phyloP scores from a whole-genome alignment of 2,888 invertebrate species.

The Aelia acuminata region DNA sequence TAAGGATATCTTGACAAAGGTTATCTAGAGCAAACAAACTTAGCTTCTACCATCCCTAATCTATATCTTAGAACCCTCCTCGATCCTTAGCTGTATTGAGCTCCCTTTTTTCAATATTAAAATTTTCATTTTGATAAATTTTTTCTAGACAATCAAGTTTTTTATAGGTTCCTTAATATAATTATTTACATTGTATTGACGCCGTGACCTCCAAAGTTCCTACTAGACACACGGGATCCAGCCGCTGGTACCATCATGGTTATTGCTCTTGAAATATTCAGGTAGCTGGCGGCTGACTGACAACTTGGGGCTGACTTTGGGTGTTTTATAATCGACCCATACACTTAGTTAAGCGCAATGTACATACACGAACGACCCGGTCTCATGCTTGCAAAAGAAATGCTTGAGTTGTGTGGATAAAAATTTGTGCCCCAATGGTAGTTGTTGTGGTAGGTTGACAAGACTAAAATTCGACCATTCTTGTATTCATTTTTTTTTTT shows the following conservation, averaged over 20 bases:
- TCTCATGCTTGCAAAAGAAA: too few relatives aligned
- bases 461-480: too few relatives aligned
- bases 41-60: constrained; percentile 1
- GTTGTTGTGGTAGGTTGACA: too few relatives aligned
- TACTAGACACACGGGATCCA: background rate
- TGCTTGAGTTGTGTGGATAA: too few relatives aligned
- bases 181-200: background rate
- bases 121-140: too few relatives aligned
- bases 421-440: too few relatives aligned
- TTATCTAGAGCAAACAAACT: constrained; percentile 33
- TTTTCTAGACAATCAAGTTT: too few relatives aligned
- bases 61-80: background rate
- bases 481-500: too few relatives aligned
- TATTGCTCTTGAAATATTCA: constrained; percentile 25
- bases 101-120: too few relatives aligned
- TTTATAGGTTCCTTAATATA: background rate
- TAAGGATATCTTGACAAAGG: constrained; percentile 21
- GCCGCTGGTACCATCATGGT: background rate
- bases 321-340: background rate
- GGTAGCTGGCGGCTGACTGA: background rate
- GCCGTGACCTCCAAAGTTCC: too few relatives aligned
- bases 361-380: too few relatives aligned
- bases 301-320: background rate
- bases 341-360: background rate
- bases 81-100: background rate